phyloP scores from a whole-genome alignment of 2,797 vertebrate genomes.

The Hapalemur alaotrensis region DNA sequence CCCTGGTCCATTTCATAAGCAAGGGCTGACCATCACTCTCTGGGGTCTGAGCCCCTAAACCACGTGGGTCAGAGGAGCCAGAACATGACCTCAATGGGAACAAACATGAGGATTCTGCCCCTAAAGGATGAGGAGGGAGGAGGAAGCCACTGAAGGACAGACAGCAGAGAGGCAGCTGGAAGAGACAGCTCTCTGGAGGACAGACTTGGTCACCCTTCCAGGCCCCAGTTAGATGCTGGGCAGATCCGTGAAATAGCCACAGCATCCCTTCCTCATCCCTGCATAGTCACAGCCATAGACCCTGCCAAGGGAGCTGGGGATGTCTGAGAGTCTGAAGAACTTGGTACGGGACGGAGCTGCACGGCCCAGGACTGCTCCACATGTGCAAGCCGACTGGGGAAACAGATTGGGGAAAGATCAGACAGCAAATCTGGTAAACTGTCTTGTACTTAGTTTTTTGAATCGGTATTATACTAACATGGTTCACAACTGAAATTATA shows the following conservation, averaged over 20 bases:
- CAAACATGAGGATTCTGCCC: neutral
- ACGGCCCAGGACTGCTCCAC: neutral
- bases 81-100: neutral
- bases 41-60: neutral
- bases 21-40: neutral
- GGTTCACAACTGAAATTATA: neutral
- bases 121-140: neutral
- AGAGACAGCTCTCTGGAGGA: neutral
- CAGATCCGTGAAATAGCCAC: neutral
- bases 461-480: too few species aligned
- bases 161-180: neutral
- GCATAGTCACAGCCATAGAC: neutral
- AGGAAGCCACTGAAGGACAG: neutral
- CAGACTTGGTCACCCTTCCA: neutral
- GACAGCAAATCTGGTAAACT: neutral
- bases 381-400: neutral
- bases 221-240: neutral
- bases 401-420: neutral
- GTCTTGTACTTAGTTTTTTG: too few species aligned
- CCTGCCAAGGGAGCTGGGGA: neutral
- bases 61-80: neutral
- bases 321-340: neutral
- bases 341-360: neutral
- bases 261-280: neutral
- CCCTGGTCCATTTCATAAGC: neutral